Conservation (phyloP, 2,113 vertebrate species). For the Romanogobio albipinnatus region DNA sequence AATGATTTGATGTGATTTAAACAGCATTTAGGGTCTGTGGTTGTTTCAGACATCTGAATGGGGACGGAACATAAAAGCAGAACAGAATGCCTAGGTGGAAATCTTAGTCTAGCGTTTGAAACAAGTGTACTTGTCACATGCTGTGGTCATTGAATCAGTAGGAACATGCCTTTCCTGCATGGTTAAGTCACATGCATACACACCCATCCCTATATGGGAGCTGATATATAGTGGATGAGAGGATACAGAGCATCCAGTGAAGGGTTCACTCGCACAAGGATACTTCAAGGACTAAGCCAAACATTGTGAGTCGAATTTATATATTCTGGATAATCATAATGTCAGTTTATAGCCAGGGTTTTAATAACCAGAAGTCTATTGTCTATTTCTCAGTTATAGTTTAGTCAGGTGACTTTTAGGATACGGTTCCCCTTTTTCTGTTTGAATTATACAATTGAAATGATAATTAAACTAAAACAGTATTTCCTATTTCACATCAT, state of each 20-base stretch:
- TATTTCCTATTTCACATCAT: neutral
- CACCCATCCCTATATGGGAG: neutral
- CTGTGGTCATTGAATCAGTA: conserved; percentile 61
- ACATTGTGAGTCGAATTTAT: neutral
- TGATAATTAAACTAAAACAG: neutral
- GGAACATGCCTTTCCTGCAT: conserved; percentile 12
- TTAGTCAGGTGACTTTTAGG: neutral
- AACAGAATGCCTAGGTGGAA: conserved; percentile 48
- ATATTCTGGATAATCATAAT: neutral
- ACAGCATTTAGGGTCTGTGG: neutral
- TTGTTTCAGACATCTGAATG: conserved; percentile 4
- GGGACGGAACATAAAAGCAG: conserved; percentile 26
- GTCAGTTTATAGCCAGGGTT: neutral
- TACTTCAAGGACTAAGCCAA: neutral
- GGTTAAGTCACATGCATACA: conserved; percentile 16
- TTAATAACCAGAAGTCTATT: neutral
- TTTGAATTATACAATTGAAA: neutral
- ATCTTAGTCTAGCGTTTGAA: conserved; percentile 57
- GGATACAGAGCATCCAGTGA: neutral
- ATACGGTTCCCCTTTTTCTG: neutral
- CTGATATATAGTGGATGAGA: conserved; percentile 9
- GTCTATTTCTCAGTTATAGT: neutral
- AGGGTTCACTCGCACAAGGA: neutral
- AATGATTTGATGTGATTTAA: neutral
- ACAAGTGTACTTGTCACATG: conserved; percentile 59